phyloP scores from a whole-genome alignment of 2,113 vertebrate species.

The Parus major region DNA sequence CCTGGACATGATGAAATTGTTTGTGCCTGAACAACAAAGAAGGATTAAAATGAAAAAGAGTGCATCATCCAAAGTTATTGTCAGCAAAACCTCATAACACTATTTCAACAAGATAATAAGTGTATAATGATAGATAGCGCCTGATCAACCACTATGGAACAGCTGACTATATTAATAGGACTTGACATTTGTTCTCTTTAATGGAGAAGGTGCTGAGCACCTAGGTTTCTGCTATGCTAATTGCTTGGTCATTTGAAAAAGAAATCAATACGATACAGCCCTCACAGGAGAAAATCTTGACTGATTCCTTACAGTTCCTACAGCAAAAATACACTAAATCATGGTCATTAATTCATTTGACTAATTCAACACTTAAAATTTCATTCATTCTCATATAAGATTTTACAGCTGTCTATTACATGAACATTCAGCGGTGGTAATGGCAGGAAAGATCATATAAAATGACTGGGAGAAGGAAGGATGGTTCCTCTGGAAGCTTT shows the following conservation, averaged over 20 bases:
- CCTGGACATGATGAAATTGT: slow-evolving; percentile 67
- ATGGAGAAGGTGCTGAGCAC: slow-evolving; percentile 49
- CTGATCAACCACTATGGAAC: slow-evolving; percentile 42
- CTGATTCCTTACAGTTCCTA: slow-evolving; percentile 11
- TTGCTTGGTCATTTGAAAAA: slow-evolving; percentile 58
- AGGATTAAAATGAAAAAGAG: slow-evolving; percentile 33
- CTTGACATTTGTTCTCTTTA: slow-evolving; percentile 61
- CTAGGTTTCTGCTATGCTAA: slow-evolving; percentile 57
- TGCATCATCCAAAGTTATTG: slow-evolving; percentile 7
- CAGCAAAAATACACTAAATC: slow-evolving; percentile 23
- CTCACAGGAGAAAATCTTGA: slow-evolving; percentile 24
- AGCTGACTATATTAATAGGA: slow-evolving; percentile 62
- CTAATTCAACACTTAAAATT: slow-evolving; percentile 42
- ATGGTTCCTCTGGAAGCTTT: slow-evolving; percentile 2
- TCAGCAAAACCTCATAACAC: slow-evolving; percentile 63
- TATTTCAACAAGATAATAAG: slow-evolving; percentile 63
- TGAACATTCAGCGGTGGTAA: background rate
- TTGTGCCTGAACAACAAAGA: slow-evolving; percentile 69
- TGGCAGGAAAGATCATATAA: background rate
- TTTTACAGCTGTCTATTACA: slow-evolving; percentile 10
- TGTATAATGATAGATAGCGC: slow-evolving; percentile 50
- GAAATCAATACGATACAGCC: background rate
- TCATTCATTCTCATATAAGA: slow-evolving; percentile 12
- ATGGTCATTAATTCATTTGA: slow-evolving; percentile 15
- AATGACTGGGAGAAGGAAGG: background rate